phyloP scores from a whole-genome alignment of 2,113 vertebrate genomes.

The Heptranchias perlo region DNA sequence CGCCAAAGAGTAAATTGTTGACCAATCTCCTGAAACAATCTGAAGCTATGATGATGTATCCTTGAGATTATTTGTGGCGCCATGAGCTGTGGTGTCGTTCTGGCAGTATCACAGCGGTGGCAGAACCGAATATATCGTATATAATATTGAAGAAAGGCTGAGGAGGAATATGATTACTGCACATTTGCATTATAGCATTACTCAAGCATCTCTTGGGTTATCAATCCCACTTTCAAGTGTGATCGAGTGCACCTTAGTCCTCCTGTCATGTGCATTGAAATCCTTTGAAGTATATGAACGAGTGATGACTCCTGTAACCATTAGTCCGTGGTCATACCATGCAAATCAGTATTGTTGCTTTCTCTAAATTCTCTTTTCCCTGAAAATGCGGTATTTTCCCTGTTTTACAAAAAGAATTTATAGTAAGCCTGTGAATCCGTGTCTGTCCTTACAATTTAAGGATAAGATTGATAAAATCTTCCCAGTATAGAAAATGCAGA shows the following conservation, averaged over 20 bases:
- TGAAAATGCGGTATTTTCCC: neutral
- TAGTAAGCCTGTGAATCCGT: neutral
- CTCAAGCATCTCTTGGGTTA: neutral
- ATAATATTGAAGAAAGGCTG: neutral
- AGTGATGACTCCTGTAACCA: neutral
- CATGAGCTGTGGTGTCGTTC: neutral
- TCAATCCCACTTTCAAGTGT: constrained; percentile 23
- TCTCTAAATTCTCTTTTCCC: neutral
- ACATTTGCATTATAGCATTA: neutral
- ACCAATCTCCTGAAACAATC: neutral
- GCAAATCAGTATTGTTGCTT: neutral
- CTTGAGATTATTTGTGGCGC: neutral
- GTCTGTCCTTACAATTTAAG: neutral
- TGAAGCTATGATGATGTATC: neutral
- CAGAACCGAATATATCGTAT: neutral
- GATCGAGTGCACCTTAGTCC: neutral
- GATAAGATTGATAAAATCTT: neutral
- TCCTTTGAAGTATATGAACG: neutral
- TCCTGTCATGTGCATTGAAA: neutral
- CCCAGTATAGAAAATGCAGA: neutral
- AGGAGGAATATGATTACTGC: neutral
- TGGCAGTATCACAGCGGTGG: neutral
- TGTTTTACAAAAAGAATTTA: neutral
- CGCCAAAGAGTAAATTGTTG: neutral
- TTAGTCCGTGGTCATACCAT: neutral